Evolutionary conservation across 1,140 invertebrate species (phyloP), one percentile per base, ranked within the genome.

Genomic region (Brachionus paranguensis): DNA sequence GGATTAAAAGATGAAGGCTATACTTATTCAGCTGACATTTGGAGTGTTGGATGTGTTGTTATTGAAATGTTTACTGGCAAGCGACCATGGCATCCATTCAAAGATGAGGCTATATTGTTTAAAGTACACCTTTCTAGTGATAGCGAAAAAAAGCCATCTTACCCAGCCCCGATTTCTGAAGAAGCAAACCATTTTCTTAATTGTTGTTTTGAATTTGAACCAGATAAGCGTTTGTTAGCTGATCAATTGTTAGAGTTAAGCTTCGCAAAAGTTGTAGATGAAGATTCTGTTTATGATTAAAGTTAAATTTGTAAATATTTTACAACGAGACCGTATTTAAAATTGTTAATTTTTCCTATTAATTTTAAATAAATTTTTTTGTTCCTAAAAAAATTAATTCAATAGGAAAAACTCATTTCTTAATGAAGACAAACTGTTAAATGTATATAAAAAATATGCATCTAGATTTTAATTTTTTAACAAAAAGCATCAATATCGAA

Each of bases 1-100:
- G 78, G 53, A 1, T 10, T 37, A 41, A 81, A 43, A 68, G 78
- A 81, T 24, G 78, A 24, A 43, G 50, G 78, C 12, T 81, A 81
- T 41, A 81, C 78, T 20, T 81, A 64, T 81, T 64, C 78, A 14
- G 96, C 96, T 85, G 96, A 98, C 89, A 96, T 98, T 88, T 98
- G 96, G 96, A 96, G 95, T 29, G 91, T 98, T 85, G 96, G 96
- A 29, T 99, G 97, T 89, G 99, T 97, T 10, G 94, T 99, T 85
- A 95, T 99, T 20, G 97, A 99, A 92, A 99, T 99, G 97, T 96
- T 96, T 1, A 99, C 97, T 4, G 96, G 97, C 33, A 98, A 98
- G 89, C 96, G 96, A 29, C 97, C 97, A 0, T 89, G 60, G 60
- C 81, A 83, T 72, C 60, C 60, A 33, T 37, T 83, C 33, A 47